Evolutionary conservation across 37 sponge, comb jelly and placozoan genomes (phyloP).

Genomic region (Chondrosia reniformis): DNA sequence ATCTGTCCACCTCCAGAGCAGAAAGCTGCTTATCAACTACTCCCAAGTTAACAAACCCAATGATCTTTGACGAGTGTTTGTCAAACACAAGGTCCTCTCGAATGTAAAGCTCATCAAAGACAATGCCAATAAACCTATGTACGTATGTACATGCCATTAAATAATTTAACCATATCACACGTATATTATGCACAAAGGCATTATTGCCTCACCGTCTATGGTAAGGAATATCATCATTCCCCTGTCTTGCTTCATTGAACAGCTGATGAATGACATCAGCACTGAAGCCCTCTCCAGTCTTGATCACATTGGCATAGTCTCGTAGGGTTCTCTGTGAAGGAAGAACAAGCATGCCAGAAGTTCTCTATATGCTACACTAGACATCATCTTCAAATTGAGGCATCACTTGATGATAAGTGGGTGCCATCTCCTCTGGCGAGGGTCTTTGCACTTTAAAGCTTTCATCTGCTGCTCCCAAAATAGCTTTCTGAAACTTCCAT

Average conservation of each 20-base stretch:
- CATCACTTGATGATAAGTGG: constrained; percentile 14
- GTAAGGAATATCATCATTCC: not conserved
- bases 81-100: not conserved
- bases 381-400: constrained; percentile 4
- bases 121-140: not conserved
- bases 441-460: not conserved
- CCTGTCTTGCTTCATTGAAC: constrained; percentile 1
- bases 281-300: not conserved
- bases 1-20: not conserved
- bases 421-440: constrained; percentile 6
- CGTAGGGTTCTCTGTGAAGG: not conserved
- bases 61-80: not conserved
- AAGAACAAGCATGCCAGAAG: not conserved
- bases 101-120: constrained; percentile 9
- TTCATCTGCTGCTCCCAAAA: constrained; percentile 12
- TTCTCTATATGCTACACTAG: not conserved
- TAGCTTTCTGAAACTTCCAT: not conserved
- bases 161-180: not conserved
- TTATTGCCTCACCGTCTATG: not conserved
- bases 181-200: not conserved
- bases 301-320: not conserved
- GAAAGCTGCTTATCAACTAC: not conserved
- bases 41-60: constrained; percentile 9
- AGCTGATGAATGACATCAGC: not conserved
- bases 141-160: not conserved